phyloP scores from a whole-genome alignment of 2,888 invertebrate species.

The Alloplasta piceator region DNA sequence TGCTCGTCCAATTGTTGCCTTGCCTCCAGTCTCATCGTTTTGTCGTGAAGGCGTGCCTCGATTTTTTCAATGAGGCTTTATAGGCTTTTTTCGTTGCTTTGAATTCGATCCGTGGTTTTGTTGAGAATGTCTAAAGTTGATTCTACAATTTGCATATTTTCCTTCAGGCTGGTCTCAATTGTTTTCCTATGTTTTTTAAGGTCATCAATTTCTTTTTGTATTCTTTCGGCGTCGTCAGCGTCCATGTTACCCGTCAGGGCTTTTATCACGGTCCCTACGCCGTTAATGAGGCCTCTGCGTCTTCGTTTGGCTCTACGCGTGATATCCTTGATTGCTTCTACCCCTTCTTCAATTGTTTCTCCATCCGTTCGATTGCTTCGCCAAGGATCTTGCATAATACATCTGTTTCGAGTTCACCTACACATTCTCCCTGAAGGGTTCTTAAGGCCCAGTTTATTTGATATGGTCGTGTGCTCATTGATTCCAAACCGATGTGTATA shows the following conservation, averaged over 20 bases:
- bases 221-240: not conserved
- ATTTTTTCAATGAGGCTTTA: not conserved
- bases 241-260: slow-evolving; percentile 18
- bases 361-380: not conserved
- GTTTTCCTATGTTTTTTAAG: not conserved
- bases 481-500: not conserved
- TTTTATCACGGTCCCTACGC: slow-evolving; percentile 10
- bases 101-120: not conserved
- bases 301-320: not conserved
- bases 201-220: slow-evolving; percentile 11
- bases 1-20: slow-evolving; percentile 10
- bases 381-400: not conserved
- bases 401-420: not conserved
- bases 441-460: not conserved
- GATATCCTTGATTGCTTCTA: not conserved
- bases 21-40: not conserved
- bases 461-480: not conserved
- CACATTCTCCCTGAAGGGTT: not conserved
- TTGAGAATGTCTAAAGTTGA: not conserved
- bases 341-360: not conserved
- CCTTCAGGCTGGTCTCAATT: not conserved
- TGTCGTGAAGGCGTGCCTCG: not conserved
- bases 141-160: slow-evolving; percentile 5
- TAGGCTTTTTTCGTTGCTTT: slow-evolving; percentile 2
- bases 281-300: slow-evolving; percentile 13